Percentiles rank a stretch among this genome's conserved stretches.
Evolutionary conservation across 2,113 vertebrate species (phyloP).

Genomic region (Microcebus murinus): DNA sequence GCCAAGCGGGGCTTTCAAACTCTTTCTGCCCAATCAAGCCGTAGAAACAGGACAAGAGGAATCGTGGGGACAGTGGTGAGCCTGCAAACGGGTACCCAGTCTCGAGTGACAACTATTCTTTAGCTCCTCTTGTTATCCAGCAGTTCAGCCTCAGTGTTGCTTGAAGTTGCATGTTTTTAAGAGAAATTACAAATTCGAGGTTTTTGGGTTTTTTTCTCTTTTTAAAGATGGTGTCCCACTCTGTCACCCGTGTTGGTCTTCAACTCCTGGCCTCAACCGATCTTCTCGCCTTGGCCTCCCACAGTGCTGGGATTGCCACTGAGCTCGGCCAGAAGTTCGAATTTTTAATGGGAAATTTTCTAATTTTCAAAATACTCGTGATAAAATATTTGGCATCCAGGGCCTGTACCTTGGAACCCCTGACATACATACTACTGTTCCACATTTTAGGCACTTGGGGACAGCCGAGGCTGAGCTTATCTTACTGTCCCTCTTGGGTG

Average conservation of each 20-base stretch:
- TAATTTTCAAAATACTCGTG: not conserved
- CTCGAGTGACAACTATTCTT: not conserved
- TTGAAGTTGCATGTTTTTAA: slow-evolving; percentile 27
- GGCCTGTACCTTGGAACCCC: not conserved
- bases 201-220: no score
- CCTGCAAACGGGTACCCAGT: not conserved
- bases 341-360: not conserved
- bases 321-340: not conserved
- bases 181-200: not conserved
- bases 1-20: not conserved
- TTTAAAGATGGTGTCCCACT: no score
- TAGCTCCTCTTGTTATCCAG: not conserved
- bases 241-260: no score
- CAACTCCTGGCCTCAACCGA: no score
- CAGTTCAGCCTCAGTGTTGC: not conserved
- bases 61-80: not conserved
- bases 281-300: no score
- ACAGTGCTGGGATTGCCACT: no score
- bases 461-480: not conserved
- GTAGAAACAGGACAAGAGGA: not conserved
- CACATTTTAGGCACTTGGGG: not conserved
- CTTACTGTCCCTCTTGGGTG: not conserved
- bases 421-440: not conserved
- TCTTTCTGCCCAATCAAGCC: not conserved
- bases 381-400: not conserved